Evolutionary conservation across 2,113 vertebrate species (phyloP).

Genomic region (Larimichthys polyactis): DNA sequence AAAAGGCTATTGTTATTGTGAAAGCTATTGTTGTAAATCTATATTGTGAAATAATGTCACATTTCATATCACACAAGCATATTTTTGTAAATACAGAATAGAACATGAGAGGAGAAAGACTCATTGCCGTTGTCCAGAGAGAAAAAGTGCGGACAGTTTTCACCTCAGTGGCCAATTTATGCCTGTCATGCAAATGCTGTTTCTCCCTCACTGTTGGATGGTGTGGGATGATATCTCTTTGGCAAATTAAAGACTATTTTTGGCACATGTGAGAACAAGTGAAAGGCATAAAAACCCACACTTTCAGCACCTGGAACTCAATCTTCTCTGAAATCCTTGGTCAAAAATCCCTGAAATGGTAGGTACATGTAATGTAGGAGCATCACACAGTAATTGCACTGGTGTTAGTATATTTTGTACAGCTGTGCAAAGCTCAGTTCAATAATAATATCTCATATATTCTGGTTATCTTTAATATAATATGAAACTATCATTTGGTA

Average conservation of each 20-base stretch:
- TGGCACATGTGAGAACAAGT: neutral
- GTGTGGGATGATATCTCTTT: neutral
- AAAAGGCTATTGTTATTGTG: neutral
- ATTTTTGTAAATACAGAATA: neutral
- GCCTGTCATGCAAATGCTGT: slow-evolving; percentile 3
- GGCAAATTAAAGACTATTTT: slow-evolving; percentile 9
- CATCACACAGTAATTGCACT: neutral
- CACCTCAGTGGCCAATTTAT: slow-evolving; percentile 11
- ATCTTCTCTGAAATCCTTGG: neutral
- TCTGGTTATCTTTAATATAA: neutral
- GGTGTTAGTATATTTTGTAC: neutral
- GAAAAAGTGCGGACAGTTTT: slow-evolving; percentile 3
- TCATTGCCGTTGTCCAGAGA: neutral
- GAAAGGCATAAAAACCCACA: neutral
- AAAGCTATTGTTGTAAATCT: neutral
- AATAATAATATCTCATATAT: neutral
- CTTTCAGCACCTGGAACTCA: neutral
- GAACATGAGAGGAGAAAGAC: neutral
- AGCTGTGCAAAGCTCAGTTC: neutral
- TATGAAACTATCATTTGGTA: neutral
- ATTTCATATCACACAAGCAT: neutral
- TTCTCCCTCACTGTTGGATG: neutral
- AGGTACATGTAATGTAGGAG: neutral
- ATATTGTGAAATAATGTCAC: neutral
- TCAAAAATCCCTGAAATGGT: neutral